A percentile compares a stretch with the other conserved stretches of the same genome.
Evolutionary conservation across 2,888 invertebrate genomes (phyloP).

Genomic region (Microctonus brassicae): DNA sequence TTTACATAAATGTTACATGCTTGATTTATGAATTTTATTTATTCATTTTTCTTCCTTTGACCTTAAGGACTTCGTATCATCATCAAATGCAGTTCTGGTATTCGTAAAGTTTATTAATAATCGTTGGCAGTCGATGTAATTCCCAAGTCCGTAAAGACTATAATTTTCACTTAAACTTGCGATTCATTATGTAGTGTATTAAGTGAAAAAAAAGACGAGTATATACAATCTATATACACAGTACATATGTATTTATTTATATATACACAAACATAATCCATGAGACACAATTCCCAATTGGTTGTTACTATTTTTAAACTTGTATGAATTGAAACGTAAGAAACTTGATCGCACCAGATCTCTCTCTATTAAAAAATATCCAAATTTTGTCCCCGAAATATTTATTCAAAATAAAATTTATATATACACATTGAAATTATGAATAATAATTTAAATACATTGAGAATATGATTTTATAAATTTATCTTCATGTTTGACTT

Average conservation of each 20-base stretch:
- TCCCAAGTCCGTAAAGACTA: neutral
- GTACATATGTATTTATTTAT: too few relatives aligned
- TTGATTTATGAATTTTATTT: slow-evolving; percentile 8
- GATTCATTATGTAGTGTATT: neutral
- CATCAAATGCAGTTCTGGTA: neutral
- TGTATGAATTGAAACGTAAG: neutral
- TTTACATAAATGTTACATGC: neutral
- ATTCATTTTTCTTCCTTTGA: slow-evolving; percentile 6
- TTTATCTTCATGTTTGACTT: neutral
- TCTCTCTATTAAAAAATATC: neutral
- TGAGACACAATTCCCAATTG: neutral
- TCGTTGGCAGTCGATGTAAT: slow-evolving; percentile 11
- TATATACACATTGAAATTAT: too few relatives aligned
- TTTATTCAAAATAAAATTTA: neutral
- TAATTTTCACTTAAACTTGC: neutral
- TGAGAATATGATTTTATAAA: neutral
- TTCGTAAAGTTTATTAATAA: slow-evolving; percentile 19
- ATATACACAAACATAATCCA: neutral
- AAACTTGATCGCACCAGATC: neutral
- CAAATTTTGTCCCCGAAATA: neutral
- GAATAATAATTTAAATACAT: neutral
- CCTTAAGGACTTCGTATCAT: neutral
- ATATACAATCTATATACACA: neutral
- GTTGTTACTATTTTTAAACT: neutral
- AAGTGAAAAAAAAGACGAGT: neutral